phyloP scores from a whole-genome alignment of 2,797 vertebrate species.

The Loris lydekkerianus region DNA sequence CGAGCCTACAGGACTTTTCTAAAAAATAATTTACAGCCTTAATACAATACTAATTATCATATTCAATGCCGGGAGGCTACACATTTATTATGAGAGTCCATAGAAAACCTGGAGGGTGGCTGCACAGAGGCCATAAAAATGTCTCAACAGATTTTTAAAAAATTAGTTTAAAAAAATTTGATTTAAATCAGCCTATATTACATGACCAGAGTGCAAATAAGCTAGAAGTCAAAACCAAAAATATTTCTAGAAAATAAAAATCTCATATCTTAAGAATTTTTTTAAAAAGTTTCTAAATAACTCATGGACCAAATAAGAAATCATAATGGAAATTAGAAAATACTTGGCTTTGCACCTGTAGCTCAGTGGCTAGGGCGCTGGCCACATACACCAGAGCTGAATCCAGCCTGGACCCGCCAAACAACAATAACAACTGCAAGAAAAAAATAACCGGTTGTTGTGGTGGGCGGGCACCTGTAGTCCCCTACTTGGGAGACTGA shows the following conservation, averaged over 20 bases:
- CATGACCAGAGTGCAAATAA: neutral
- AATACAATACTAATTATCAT: neutral
- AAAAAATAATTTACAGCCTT: neutral
- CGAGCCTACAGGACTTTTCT: neutral
- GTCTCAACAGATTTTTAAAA: neutral
- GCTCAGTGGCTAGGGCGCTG: no score
- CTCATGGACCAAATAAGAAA: neutral
- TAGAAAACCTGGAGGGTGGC: neutral
- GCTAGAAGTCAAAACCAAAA: slow-evolving; percentile 21
- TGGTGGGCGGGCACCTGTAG: no score
- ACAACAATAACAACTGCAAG: no score
- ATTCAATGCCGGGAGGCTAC: neutral
- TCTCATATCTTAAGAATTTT: neutral
- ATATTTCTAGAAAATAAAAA: neutral
- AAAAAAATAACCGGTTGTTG: no score
- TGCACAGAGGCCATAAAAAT: neutral
- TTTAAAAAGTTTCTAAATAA: neutral
- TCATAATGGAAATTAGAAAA: neutral
- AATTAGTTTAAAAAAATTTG: neutral
- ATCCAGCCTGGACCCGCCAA: no score
- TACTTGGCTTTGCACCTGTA: neutral
- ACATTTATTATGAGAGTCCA: neutral
- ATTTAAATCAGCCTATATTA: neutral
- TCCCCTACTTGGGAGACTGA: no score
- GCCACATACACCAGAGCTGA: no score